Evolutionary conservation across 2,113 vertebrate species (phyloP).

Genomic region (Pavo muticus): DNA sequence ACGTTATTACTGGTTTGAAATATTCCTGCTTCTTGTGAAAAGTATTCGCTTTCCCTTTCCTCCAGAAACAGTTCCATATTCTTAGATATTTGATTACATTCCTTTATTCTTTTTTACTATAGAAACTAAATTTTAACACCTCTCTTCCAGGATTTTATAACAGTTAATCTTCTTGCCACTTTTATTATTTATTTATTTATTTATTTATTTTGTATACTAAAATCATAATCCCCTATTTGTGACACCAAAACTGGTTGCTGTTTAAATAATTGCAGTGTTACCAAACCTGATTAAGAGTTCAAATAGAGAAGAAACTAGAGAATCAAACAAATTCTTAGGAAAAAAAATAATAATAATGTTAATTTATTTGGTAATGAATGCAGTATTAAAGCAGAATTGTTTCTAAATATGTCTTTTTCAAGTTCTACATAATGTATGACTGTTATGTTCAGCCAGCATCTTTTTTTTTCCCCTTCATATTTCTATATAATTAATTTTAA

Average conservation of each 20-base stretch:
- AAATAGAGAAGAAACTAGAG: conserved; percentile 19
- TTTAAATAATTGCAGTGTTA: conserved; percentile 37
- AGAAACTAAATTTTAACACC: not conserved
- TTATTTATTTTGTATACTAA: not conserved
- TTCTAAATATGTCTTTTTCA: not conserved
- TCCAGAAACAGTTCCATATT: not conserved
- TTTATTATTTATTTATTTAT: too few relatives aligned
- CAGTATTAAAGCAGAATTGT: not conserved
- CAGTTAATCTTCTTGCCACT: not conserved
- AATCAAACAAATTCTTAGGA: conserved; percentile 45
- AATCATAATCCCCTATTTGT: conserved; percentile 34
- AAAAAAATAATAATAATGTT: not conserved
- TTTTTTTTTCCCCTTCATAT: not conserved
- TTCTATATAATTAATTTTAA: not conserved
- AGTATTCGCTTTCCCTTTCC: not conserved
- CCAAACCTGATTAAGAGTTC: conserved; percentile 59
- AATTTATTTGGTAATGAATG: not conserved
- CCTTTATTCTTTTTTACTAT: not conserved
- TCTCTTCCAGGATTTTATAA: not conserved
- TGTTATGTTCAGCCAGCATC: not conserved
- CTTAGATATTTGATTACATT: not conserved
- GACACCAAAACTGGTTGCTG: conserved; percentile 33
- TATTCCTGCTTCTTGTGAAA: not conserved
- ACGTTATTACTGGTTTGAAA: not conserved
- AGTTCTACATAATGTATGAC: not conserved